Conservation (phyloP, 64 coral and sea anemone species). For the Anthopleura sola region DNA sequence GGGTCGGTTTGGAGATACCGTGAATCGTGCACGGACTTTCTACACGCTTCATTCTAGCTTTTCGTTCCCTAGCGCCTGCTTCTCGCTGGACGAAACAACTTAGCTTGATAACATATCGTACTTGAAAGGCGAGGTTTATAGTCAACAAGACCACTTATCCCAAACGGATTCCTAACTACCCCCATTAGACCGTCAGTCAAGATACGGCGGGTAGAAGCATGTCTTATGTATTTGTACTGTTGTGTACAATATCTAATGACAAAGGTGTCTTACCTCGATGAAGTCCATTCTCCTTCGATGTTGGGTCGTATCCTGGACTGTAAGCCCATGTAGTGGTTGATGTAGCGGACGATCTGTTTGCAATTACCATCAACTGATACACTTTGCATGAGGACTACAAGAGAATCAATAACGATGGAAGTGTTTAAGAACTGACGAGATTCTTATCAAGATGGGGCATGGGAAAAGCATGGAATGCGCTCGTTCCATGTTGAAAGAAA, state of each 20-base stretch:
- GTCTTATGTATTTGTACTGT: background rate
- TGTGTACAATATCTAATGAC: background rate
- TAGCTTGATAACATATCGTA: background rate
- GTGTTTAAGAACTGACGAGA: conserved; percentile 38
- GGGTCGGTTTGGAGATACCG: background rate
- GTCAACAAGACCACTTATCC: conserved; percentile 1
- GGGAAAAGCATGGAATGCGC: background rate
- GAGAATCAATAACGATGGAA: conserved; percentile 41
- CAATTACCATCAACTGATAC: conserved; percentile 30
- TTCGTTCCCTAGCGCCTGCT: background rate
- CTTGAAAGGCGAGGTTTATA: background rate
- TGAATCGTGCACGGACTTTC: background rate
- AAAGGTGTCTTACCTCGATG: conserved; percentile 25
- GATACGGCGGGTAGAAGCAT: background rate
- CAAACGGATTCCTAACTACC: background rate
- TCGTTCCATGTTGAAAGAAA: background rate
- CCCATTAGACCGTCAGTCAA: background rate
- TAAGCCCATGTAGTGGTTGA: conserved; percentile 34
- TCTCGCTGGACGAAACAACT: background rate
- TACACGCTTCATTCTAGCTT: background rate
- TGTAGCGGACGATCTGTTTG: conserved; percentile 35
- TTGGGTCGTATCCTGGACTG: background rate
- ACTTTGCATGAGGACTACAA: conserved; percentile 34
- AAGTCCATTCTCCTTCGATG: conserved; percentile 52
- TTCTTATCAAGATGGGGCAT: conserved; percentile 32